phyloP scores from a whole-genome alignment of 2,797 vertebrate species.

The Squalus acanthias region DNA sequence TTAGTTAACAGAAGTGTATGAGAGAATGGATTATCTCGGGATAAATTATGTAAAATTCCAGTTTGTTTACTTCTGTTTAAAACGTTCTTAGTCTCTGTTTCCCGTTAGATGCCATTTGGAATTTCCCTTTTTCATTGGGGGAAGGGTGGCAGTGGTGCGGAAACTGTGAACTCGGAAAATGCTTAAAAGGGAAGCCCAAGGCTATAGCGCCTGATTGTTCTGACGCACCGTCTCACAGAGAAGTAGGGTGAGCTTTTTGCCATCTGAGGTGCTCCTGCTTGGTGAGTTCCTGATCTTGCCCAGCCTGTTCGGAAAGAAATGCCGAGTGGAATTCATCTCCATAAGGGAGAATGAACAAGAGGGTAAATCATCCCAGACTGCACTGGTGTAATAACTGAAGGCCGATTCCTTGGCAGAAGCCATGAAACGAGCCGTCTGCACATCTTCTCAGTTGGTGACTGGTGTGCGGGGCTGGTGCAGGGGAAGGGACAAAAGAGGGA shows the following conservation, averaged over 20 bases:
- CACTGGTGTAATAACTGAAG: not conserved
- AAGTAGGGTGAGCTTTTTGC: not conserved
- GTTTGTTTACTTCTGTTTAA: slow-evolving; percentile 1
- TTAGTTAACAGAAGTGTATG: not conserved
- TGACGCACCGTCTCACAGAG: not conserved
- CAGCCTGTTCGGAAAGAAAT: not conserved
- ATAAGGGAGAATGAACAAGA: not conserved
- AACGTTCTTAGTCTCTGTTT: not conserved
- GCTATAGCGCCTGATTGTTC: not conserved
- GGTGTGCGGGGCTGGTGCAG: not conserved
- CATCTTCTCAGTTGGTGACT: not conserved
- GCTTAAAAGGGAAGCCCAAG: not conserved
- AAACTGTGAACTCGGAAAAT: slow-evolving; percentile 2
- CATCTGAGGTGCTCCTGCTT: too few relatives aligned
- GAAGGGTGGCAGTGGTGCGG: not conserved
- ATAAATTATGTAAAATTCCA: not conserved
- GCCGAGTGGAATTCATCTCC: not conserved
- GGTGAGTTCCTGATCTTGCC: not conserved
- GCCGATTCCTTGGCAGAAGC: not conserved
- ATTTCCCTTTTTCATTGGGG: not conserved
- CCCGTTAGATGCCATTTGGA: not conserved
- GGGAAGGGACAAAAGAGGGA: not conserved
- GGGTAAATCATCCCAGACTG: not conserved
- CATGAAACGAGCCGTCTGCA: not conserved
- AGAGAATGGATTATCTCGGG: not conserved